phyloP scores from a whole-genome alignment of 2,797 vertebrate genomes.

The Rhadinocentrus ornatus region DNA sequence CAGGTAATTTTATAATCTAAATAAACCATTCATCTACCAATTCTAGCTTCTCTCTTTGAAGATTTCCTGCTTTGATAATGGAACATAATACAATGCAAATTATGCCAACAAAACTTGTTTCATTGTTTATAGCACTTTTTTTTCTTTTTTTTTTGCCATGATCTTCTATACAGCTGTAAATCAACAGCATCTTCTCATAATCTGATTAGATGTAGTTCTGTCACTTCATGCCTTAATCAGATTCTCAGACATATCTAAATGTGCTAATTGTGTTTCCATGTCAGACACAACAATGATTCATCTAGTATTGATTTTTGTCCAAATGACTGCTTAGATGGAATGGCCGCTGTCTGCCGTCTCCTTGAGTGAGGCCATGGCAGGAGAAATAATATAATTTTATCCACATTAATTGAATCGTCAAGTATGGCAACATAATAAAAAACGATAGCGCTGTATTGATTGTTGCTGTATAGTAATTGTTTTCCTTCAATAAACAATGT shows the following conservation, averaged over 20 bases:
- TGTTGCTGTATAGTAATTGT: conserved; percentile 58
- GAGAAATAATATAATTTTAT: conserved; percentile 48
- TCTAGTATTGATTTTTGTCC: conserved; percentile 21
- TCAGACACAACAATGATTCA: neutral
- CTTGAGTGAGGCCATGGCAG: conserved; percentile 30
- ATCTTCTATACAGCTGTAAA: neutral
- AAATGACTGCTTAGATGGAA: conserved; percentile 31
- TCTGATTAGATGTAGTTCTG: conserved; percentile 27
- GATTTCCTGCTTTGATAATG: neutral
- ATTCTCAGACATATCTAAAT: neutral
- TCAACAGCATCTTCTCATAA: neutral
- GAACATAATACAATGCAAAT: neutral
- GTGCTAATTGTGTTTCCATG: neutral
- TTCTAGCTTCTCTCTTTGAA: neutral
- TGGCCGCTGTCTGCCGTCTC: conserved; percentile 30
- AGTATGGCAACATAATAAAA: conserved; percentile 62
- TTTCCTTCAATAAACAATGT: conserved; percentile 54
- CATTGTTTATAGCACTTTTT: neutral
- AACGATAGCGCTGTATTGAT: conserved; percentile 66
- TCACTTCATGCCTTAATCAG: conserved; percentile 15
- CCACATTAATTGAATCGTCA: conserved; percentile 68
- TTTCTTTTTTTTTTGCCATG: neutral
- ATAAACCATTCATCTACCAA: neutral
- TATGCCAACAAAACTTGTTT: neutral
- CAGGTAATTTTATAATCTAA: neutral